These are phyloP conservation scores for Sebastes fasciatus DNA, from an alignment of 2,113 vertebrate genomes.

Conservation along the genomic window DNA sequence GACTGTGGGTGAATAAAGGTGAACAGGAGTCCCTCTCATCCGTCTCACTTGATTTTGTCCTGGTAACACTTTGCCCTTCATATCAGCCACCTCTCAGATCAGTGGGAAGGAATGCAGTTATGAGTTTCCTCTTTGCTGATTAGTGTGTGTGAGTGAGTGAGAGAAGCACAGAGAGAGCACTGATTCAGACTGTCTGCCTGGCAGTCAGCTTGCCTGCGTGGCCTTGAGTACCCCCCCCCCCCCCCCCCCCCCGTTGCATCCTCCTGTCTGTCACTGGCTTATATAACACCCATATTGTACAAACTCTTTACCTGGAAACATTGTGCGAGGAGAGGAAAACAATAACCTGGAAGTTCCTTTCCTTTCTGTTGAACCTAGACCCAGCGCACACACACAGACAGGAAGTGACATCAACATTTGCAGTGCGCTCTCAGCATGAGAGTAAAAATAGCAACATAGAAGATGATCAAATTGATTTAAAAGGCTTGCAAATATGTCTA, in stretches of 20 bases:
- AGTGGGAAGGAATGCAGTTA: constrained; percentile 56
- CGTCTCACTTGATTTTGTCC: background rate
- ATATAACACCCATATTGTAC: constrained; percentile 43
- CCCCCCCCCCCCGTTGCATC: constrained; percentile 27
- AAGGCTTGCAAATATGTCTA: background rate
- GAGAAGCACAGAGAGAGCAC: constrained; percentile 27
- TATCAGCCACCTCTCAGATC: constrained; percentile 47
- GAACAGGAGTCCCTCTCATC: background rate
- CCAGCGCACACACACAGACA: background rate
- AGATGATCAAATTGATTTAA: background rate
- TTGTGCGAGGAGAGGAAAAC: constrained; percentile 16
- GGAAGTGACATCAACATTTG: background rate
- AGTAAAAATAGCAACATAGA: background rate
- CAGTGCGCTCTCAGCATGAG: background rate
- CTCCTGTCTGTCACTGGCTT: constrained; percentile 52
- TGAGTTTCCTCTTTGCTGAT: constrained; percentile 58
- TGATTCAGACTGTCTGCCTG: constrained; percentile 51
- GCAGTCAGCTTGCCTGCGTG: constrained; percentile 51
- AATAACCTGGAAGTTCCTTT: constrained; percentile 26
- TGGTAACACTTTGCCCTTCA: background rate
- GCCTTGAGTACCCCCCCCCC: constrained; percentile 37
- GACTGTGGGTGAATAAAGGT: constrained; percentile 4
- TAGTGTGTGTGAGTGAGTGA: constrained; percentile 30
- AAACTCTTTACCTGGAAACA: constrained; percentile 47
- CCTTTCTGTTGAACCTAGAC: background rate